Percentiles rank a stretch among this genome's conserved stretches.
Conservation (phyloP, 2,888 invertebrate species). For the Ichneumoninae sp. region DNA sequence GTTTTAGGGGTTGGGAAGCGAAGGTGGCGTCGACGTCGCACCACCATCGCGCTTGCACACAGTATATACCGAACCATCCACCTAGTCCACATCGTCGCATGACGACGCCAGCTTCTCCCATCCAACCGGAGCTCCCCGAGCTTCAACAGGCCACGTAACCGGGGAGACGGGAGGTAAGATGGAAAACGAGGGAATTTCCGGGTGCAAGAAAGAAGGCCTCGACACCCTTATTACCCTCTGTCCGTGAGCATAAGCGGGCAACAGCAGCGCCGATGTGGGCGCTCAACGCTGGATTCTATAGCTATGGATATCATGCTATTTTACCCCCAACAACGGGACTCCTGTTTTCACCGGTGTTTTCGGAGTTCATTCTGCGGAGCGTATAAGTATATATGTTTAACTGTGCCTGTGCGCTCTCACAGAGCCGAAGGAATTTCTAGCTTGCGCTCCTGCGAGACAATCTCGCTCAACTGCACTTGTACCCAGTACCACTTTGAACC, state of each 20-base stretch:
- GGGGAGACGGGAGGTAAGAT: constrained; percentile 34
- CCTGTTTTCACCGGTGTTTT: neutral
- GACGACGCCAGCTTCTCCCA: constrained; percentile 52
- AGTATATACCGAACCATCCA: constrained; percentile 25
- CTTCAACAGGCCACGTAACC: constrained; percentile 22
- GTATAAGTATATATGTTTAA: neutral
- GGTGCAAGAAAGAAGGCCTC: constrained; percentile 52
- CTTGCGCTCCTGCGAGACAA: neutral
- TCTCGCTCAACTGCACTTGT: neutral
- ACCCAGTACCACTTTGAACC: neutral
- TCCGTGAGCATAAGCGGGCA: constrained; percentile 77
- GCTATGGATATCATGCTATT: neutral
- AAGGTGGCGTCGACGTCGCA: constrained; percentile 43
- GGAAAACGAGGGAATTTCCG: constrained; percentile 5
- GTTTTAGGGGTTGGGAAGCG: constrained; percentile 39
- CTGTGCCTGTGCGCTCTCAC: neutral
- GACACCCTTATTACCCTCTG: constrained; percentile 80
- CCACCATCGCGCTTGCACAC: constrained; percentile 20
- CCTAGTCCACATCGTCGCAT: constrained; percentile 48
- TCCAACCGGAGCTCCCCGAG: constrained; percentile 48
- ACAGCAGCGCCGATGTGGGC: constrained; percentile 38
- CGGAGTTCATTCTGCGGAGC: constrained; percentile 1
- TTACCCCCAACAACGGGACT: neutral
- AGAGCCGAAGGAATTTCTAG: neutral
- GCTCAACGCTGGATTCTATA: constrained; percentile 15